Evolutionary conservation across 2,888 invertebrate species (phyloP).

Genomic region (Eupsilia transversa): DNA sequence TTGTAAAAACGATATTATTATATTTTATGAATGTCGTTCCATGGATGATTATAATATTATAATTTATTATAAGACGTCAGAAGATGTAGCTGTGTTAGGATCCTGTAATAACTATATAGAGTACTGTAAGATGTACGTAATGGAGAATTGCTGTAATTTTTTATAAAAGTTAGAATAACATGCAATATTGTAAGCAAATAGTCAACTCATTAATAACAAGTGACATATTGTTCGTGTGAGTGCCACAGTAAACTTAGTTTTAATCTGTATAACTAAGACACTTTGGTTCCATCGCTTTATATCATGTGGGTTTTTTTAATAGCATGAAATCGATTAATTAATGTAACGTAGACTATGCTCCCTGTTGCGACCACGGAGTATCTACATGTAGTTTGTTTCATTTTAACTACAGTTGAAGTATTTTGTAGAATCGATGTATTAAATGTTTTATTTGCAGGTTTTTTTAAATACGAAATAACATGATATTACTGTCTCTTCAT

Average conservation of each 20-base stretch:
- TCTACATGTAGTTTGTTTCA: constrained; percentile 48
- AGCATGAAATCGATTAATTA: constrained; percentile 80
- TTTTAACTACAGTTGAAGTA: constrained; percentile 28
- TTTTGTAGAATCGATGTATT: constrained; percentile 47
- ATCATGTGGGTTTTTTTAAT: constrained; percentile 91
- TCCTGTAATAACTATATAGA: not conserved
- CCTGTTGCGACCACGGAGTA: constrained; percentile 61
- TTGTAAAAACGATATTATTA: not conserved
- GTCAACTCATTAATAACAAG: constrained; percentile 22
- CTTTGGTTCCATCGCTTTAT: constrained; percentile 82
- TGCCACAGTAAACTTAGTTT: constrained; percentile 71
- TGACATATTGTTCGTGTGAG: constrained; percentile 69
- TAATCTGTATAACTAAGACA: constrained; percentile 72
- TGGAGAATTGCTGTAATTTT: not conserved
- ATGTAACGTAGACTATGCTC: constrained; percentile 77
- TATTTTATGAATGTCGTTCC: constrained; percentile 1
- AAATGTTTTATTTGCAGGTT: constrained; percentile 51
- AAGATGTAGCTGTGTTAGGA: not conserved
- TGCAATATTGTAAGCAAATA: constrained; percentile 35
- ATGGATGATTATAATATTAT: not conserved
- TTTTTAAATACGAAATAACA: constrained; percentile 27
- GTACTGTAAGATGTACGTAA: not conserved
- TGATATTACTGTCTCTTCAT: constrained; percentile 39
- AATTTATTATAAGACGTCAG: not conserved
- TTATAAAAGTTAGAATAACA: not conserved